These are phyloP conservation scores for Pseudomyrmex pallidus DNA, from an alignment of 1,140 invertebrate genomes.

Conservation along the genomic window DNA sequence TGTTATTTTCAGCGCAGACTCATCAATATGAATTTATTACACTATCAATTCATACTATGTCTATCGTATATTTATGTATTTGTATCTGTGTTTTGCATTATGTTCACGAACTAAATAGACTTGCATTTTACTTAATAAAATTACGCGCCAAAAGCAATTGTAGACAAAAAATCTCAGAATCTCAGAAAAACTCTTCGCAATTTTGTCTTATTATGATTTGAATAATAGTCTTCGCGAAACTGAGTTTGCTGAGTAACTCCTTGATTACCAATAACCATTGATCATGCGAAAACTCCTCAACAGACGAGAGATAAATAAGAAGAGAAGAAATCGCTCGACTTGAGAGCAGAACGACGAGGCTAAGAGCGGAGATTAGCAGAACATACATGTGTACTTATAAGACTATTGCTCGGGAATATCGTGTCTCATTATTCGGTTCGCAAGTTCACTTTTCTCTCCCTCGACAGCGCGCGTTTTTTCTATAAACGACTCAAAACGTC, in stretches of 20 bases:
- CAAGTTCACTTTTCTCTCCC: background rate
- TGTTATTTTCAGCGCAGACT: conserved; percentile 20
- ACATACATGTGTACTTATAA: background rate
- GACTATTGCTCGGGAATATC: background rate
- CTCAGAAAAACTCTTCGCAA: too few relatives aligned
- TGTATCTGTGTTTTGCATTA: too few relatives aligned
- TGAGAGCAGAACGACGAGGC: conserved; percentile 29
- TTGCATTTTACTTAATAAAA: background rate
- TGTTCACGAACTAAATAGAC: too few relatives aligned
- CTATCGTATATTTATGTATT: too few relatives aligned
- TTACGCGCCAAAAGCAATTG: background rate
- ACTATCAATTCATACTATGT: conserved; percentile 15
- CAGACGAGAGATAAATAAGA: conserved; percentile 47
- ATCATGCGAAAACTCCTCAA: conserved; percentile 17
- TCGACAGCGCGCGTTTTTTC: background rate
- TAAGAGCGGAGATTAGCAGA: conserved; percentile 17
- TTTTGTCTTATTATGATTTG: too few relatives aligned
- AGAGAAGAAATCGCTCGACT: conserved; percentile 18
- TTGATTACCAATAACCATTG: conserved; percentile 4
- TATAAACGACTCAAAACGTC: conserved; percentile 2
- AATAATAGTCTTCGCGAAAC: too few relatives aligned
- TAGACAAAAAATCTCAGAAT: too few relatives aligned
- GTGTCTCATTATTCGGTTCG: background rate
- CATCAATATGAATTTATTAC: conserved; percentile 43
- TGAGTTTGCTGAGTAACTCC: background rate